Evolutionary conservation across 2,113 vertebrate species (phyloP).

Genomic region (Phoxinus phoxinus): DNA sequence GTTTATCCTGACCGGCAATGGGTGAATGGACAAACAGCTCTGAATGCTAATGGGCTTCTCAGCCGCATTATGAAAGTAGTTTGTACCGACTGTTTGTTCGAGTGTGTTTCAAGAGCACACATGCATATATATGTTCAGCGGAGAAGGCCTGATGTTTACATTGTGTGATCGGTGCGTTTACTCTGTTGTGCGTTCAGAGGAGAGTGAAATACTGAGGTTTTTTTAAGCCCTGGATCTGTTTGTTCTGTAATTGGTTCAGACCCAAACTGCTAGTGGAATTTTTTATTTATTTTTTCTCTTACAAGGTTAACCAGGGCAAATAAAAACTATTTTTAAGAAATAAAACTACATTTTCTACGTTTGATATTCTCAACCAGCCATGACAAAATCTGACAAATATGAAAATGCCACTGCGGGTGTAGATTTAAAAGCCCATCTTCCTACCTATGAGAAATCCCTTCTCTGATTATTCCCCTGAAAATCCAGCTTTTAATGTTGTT

Average conservation of each 20-base stretch:
- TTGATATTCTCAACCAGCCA: neutral
- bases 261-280: neutral
- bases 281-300: neutral
- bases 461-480: neutral
- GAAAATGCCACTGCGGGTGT: too few relatives aligned
- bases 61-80: slow-evolving; percentile 29
- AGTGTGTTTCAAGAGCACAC: slow-evolving; percentile 10
- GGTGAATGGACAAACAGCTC: slow-evolving; percentile 45
- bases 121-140: neutral
- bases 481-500: too few relatives aligned
- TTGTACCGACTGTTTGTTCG: slow-evolving; percentile 37
- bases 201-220: neutral
- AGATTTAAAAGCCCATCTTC: too few relatives aligned
- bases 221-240: slow-evolving; percentile 20
- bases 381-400: too few relatives aligned
- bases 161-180: neutral
- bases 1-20: slow-evolving; percentile 50
- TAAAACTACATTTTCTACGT: neutral
- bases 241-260: slow-evolving; percentile 8
- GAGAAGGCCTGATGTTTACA: slow-evolving; percentile 24
- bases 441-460: neutral
- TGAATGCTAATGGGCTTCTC: slow-evolving; percentile 57
- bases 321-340: neutral
- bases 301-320: neutral
- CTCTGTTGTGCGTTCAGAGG: neutral